A percentile compares a stretch with the other conserved stretches of the same genome.
Evolutionary conservation across 2,888 invertebrate species (phyloP).

Genomic region (Slavum lentiscoides): DNA sequence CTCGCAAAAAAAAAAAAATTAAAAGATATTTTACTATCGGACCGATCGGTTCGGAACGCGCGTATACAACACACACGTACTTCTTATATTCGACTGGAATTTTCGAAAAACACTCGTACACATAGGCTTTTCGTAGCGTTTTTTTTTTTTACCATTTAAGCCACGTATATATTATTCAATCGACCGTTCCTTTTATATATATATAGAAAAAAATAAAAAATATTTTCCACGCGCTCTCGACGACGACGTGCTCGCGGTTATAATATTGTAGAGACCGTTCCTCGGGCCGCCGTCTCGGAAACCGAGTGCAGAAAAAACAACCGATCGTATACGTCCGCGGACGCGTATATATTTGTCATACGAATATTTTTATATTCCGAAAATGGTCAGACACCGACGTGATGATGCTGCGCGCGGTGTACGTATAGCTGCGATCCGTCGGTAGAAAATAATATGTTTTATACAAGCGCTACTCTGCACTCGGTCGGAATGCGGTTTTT

Average conservation of each 20-base stretch:
- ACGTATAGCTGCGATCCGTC: constrained; percentile 37
- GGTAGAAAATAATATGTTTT: constrained; percentile 9
- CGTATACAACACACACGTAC: too few species aligned
- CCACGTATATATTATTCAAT: constrained; percentile 14
- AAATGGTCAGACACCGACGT: constrained; percentile 41
- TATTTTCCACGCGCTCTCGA: not conserved
- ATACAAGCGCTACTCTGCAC: not conserved
- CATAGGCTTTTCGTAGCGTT: not conserved
- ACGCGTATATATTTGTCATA: not conserved
- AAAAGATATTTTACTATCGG: too few species aligned
- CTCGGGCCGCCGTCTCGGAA: not conserved
- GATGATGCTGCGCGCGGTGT: not conserved
- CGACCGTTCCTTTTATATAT: constrained; percentile 36
- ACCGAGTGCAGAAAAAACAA: constrained; percentile 6
- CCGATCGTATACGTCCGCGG: constrained; percentile 38
- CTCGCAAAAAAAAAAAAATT: too few species aligned
- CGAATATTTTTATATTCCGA: constrained; percentile 18
- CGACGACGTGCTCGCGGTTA: not conserved
- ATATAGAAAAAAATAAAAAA: not conserved
- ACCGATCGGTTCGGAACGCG: too few species aligned
- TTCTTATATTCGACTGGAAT: too few species aligned
- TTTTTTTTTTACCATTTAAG: constrained; percentile 27
- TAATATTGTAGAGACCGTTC: not conserved
- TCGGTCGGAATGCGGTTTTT: constrained; percentile 44
- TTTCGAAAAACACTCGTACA: too few species aligned